A percentile compares a stretch with the other conserved stretches of the same genome.
These are phyloP conservation scores for Valencia hispanica DNA, from an alignment of 2,797 vertebrate genomes.

Conservation along the genomic window DNA sequence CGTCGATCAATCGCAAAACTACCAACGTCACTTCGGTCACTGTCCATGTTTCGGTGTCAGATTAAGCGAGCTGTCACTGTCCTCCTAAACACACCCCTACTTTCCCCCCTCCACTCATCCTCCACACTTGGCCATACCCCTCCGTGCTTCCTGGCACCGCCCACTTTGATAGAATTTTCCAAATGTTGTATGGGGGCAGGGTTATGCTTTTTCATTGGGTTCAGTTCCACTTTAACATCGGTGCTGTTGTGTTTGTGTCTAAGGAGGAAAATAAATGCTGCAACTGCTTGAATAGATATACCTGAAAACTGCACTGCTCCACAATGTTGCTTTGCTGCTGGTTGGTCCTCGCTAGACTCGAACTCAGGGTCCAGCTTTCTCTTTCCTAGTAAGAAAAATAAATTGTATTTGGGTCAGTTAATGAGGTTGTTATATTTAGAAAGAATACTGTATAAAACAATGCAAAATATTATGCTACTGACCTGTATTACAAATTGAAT, in stretches of 20 bases:
- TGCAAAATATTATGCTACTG: not conserved
- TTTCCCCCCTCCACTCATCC: too few species aligned
- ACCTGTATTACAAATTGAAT: conserved; percentile 15
- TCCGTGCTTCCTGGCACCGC: too few species aligned
- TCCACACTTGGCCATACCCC: too few species aligned
- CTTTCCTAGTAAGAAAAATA: conserved; percentile 14
- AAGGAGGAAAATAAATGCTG: not conserved
- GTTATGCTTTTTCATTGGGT: too few species aligned
- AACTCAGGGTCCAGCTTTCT: not conserved
- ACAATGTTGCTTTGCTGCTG: not conserved
- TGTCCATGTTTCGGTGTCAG: too few species aligned
- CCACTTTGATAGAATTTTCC: too few species aligned
- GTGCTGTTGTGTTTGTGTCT: not conserved
- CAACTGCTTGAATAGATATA: conserved; percentile 1
- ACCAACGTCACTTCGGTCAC: too few species aligned
- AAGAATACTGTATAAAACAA: not conserved
- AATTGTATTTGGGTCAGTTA: not conserved
- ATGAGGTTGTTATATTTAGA: not conserved
- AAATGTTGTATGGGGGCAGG: too few species aligned
- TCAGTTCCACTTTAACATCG: not conserved
- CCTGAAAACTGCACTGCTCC: not conserved
- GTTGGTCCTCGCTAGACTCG: not conserved
- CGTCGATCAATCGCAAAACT: too few species aligned
- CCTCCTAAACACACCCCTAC: too few species aligned
- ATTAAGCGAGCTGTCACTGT: too few species aligned